These are phyloP conservation scores for Chiridota heheva DNA, from an alignment of 35 echinoderm and acorn worm genomes.

Conservation along the genomic window DNA sequence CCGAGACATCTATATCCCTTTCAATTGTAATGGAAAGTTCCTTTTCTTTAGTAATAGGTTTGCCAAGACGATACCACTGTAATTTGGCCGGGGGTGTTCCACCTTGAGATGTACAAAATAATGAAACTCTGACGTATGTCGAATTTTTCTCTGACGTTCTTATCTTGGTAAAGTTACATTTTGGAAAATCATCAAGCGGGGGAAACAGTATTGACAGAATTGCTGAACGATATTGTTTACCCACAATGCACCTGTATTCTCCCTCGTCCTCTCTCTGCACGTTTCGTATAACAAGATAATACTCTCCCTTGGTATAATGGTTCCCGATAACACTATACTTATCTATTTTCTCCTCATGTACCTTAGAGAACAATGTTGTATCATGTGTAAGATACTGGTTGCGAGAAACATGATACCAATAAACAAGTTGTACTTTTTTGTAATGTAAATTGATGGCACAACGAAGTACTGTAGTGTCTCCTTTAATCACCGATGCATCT, in stretches of 20 bases:
- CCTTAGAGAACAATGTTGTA: constrained; percentile 1
- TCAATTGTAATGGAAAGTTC: constrained; percentile 25
- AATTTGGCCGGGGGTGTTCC: constrained; percentile 47
- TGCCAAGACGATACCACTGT: constrained; percentile 41
- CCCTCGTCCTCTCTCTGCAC: constrained; percentile 31
- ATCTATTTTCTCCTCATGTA: constrained; percentile 33
- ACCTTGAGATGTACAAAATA: constrained; percentile 47
- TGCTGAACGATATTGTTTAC: constrained; percentile 33
- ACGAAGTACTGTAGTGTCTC: constrained; percentile 56
- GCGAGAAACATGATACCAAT: constrained; percentile 52
- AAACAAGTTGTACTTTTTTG: constrained; percentile 24
- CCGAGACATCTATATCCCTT: constrained; percentile 15
- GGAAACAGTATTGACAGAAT: constrained; percentile 19
- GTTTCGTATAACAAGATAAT: constrained; percentile 43
- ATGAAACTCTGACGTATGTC: background rate
- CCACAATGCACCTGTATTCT: constrained; percentile 55
- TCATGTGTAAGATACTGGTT: constrained; percentile 39
- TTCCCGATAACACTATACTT: constrained; percentile 50
- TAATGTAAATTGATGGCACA: constrained; percentile 22
- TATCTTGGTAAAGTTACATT: constrained; percentile 33
- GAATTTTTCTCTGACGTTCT: background rate
- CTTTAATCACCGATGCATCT: constrained; percentile 22
- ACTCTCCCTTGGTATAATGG: constrained; percentile 39
- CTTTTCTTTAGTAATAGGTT: background rate
- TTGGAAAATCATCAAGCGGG: constrained; percentile 37